Evolutionary conservation across 2,888 invertebrate species (phyloP), one percentile per base, ranked within the genome.

Genomic region (Archips crataeganus): DNA sequence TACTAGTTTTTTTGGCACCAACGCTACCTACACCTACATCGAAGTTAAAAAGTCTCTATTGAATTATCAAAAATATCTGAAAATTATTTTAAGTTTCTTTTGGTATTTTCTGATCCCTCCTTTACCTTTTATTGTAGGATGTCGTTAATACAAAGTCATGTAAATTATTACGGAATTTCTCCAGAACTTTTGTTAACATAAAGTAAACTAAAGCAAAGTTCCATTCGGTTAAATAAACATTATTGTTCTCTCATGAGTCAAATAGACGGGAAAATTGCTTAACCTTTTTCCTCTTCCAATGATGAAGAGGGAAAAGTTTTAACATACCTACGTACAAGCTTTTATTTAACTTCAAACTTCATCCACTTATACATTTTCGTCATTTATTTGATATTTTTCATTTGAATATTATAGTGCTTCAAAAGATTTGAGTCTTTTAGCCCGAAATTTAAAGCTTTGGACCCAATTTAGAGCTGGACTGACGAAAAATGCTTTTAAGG

Each of bases 191-290:
- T 2, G 8, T 23, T 54, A 23, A 54, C 54, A 54, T 54, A 54
- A 54, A 54, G 54, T 9, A 54, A 54, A 54, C 54, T 54, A 54
- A 54, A 23, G 54, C 54, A 9, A 54, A 54, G 54, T 54, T 54
- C 13, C n/a, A n/a, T 54, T 23, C 23, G 15, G 15, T 54, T 15
- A 23, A 54, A 54, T 54, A 54, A 54, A 54, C 13, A 23, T 54
- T 54, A 23, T 54, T 54, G 23, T 54, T 54, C 23, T 6, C 23
- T 54, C 23, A 54, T 54, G 54, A 54, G 23, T 15, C 54, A 54
- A 54, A 54, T 54, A 23, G 54, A 23, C 54, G 23, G 54, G n/a
- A 4, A 15, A 51, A n/a, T n/a, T 51, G 49, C n/a, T 51, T 23
- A 23, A 54, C 54, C 23, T 54, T 54, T 54, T 54, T 54, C 54